phyloP scores from a whole-genome alignment of 2,797 vertebrate species.

The Picus viridis region DNA sequence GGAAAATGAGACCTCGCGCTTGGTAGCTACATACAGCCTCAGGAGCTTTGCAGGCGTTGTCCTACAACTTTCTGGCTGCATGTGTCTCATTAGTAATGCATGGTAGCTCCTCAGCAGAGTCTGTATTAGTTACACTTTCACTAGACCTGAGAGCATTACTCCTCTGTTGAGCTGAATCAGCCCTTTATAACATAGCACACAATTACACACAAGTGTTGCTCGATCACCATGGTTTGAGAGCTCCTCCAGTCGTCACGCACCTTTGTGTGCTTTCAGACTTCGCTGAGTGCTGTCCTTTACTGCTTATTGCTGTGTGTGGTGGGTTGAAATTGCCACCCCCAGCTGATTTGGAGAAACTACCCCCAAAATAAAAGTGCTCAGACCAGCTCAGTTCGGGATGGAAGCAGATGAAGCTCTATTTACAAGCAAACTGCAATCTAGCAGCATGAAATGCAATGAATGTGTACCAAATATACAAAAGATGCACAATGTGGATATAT shows the following conservation, averaged over 20 bases:
- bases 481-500: too few species aligned
- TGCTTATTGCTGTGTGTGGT: background rate
- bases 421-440: too few species aligned
- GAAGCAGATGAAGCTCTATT: too few species aligned
- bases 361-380: too few species aligned
- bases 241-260: conserved; percentile 4
- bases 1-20: conserved; percentile 16
- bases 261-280: conserved; percentile 13
- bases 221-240: conserved; percentile 16
- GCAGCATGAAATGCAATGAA: too few species aligned
- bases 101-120: conserved; percentile 69
- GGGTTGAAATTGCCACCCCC: too few species aligned
- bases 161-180: conserved; percentile 56
- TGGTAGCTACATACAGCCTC: conserved; percentile 48
- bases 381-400: too few species aligned
- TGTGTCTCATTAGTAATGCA: conserved; percentile 81
- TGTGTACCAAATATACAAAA: too few species aligned
- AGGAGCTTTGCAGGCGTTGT: conserved; percentile 69
- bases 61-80: conserved; percentile 51
- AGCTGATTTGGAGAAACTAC: too few species aligned
- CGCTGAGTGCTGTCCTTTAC: background rate
- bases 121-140: conserved; percentile 79
- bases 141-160: conserved; percentile 50
- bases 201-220: conserved; percentile 53
- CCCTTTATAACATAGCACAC: conserved; percentile 68